Base-by-base conservation (phyloP, 2,113 vertebrate species). In the Monopterus albus region DNA sequence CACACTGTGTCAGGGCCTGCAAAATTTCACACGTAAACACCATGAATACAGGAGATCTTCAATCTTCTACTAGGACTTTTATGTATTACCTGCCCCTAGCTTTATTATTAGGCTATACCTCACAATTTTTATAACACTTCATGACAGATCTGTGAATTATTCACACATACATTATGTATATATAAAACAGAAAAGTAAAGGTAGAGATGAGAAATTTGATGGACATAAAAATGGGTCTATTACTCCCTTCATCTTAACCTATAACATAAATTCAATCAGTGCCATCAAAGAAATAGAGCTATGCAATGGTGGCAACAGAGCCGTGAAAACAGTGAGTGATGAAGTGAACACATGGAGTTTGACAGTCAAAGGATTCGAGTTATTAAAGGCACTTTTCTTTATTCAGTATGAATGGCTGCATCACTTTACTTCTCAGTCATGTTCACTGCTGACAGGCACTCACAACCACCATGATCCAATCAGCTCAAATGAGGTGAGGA, bases 401-500 rank as follows among this genome's bases (percentile, higher is more conserved):
- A 35, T 65, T 63, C 45, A 8, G 5, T 46, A 9, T 28, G 20
- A 53, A 60, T n/a, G 13, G 17, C 46, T 25, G 58, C 46, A 62
- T 76, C 61, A 56, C 61, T 87, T 84, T n/a, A 60, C 43, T 43
- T 67, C 62, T 82, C 73, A 72, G 60, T 79, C 66, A 76, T 4
- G n/a, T 29, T 29, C 26, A 47, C 39, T 26, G 46, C 49, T 61
- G 78, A 74, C 59, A 66, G 74, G 45, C 28, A 26, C 18, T 49
- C 46, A 6, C 45, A 12, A 79, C 40, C 7, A 7, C 65, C 1
- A 7, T 40, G 28, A 71, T 71, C 75, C 71, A 83, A 78, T 83
- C 78, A 79, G 46, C 56, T 62, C 53, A 81, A 83, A 80, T 70
- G 39, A 75, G 82, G 23, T 77, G 52, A 86, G 42, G 65, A 78